phyloP scores from a whole-genome alignment of 1,140 invertebrate species.

The Drosophila tropicalis region DNA sequence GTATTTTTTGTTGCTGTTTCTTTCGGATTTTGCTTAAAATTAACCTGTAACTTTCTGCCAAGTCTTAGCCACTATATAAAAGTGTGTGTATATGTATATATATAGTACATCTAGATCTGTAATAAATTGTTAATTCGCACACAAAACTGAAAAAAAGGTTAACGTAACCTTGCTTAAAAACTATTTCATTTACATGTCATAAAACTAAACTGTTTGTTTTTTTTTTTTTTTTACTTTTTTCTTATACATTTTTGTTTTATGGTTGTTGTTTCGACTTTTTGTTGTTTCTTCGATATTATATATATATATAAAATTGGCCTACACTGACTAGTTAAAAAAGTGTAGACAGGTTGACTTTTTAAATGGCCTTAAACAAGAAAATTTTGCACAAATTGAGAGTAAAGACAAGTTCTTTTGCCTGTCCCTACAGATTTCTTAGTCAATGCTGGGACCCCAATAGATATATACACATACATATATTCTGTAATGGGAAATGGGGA shows the following conservation, averaged over 20 bases:
- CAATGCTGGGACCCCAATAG: slow-evolving; percentile 1
- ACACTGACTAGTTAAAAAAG: slow-evolving; percentile 9
- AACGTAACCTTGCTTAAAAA: slow-evolving; percentile 69
- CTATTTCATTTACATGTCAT: slow-evolving; percentile 58
- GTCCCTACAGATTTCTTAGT: background rate
- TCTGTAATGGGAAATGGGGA: background rate
- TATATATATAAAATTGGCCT: slow-evolving; percentile 22
- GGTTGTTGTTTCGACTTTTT: background rate
- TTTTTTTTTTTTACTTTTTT: background rate
- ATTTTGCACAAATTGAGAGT: background rate
- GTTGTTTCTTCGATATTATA: slow-evolving; percentile 11
- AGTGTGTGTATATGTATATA: slow-evolving; percentile 21
- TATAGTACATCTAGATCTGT: slow-evolving; percentile 43
- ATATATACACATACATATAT: background rate
- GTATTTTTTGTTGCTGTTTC: slow-evolving; percentile 11
- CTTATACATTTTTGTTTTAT: slow-evolving; percentile 11
- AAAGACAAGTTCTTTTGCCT: background rate
- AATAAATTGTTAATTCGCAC: slow-evolving; percentile 33
- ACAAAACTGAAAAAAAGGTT: slow-evolving; percentile 41
- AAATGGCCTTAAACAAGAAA: slow-evolving; percentile 10
- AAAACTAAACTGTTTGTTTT: slow-evolving; percentile 27
- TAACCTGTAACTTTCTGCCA: slow-evolving; percentile 33
- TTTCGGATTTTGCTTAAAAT: slow-evolving; percentile 33
- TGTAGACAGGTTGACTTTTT: slow-evolving; percentile 1
- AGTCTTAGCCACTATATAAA: slow-evolving; percentile 51